Evolutionary conservation across 1,140 invertebrate genomes (phyloP).

Genomic region (Mya arenaria): DNA sequence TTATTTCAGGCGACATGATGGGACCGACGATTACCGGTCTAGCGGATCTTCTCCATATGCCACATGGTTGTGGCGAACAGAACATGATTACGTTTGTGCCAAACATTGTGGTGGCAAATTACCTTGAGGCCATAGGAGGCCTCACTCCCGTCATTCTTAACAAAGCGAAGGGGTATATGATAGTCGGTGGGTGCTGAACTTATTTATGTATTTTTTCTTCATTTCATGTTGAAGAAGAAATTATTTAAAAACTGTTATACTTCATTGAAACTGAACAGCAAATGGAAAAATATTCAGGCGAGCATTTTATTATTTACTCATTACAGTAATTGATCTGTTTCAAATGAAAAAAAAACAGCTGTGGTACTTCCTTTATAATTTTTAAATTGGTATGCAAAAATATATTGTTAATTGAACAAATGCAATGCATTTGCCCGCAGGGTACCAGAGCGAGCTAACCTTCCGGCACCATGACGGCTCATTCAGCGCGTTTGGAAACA

Average conservation of each 20-base stretch:
- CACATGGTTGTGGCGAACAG: slow-evolving; percentile 95
- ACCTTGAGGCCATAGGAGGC: slow-evolving; percentile 86
- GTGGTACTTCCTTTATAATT: too few species aligned
- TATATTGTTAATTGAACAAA: too few species aligned
- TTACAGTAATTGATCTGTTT: too few species aligned
- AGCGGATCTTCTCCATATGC: slow-evolving; percentile 87
- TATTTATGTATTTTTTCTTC: too few species aligned
- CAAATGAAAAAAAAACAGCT: too few species aligned
- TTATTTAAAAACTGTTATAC: too few species aligned
- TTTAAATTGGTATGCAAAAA: too few species aligned
- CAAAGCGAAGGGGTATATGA: slow-evolving; percentile 88
- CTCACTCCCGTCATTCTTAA: slow-evolving; percentile 85
- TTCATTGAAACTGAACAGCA: too few species aligned
- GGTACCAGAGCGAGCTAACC: slow-evolving; percentile 91
- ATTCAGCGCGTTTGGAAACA: slow-evolving; percentile 93
- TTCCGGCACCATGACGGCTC: slow-evolving; percentile 94
- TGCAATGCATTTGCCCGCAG: too few species aligned
- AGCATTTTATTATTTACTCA: too few species aligned
- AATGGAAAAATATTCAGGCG: too few species aligned
- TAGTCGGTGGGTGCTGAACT: slow-evolving; percentile 83
- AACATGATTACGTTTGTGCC: slow-evolving; percentile 96
- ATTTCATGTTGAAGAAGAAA: too few species aligned
- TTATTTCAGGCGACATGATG: slow-evolving; percentile 70
- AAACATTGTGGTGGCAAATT: slow-evolving; percentile 90
- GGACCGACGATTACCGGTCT: slow-evolving; percentile 68